Evolutionary conservation across 2,888 invertebrate species (phyloP).

Genomic region (Drosophila sordidula): DNA sequence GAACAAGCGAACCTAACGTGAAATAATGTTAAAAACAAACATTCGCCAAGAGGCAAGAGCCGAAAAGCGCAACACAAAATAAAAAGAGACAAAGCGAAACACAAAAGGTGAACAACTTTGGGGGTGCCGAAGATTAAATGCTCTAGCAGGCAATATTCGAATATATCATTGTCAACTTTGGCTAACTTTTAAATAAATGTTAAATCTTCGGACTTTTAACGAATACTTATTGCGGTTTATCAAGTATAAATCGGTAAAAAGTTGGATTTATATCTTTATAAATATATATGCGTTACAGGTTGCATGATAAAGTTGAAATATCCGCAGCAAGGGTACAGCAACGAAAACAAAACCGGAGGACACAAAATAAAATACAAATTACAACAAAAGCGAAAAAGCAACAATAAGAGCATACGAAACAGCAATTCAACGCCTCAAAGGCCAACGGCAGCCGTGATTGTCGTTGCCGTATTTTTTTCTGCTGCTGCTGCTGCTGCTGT

Average conservation of each 20-base stretch:
- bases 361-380: conserved; percentile 67
- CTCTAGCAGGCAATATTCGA: not conserved
- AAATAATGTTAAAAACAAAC: conserved; percentile 68
- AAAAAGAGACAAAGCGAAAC: conserved; percentile 5
- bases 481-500: conserved; percentile 5
- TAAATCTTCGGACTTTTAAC: no score
- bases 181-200: no score
- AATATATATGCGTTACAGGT: not conserved
- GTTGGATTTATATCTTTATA: no score
- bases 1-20: conserved; percentile 49
- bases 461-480: conserved; percentile 30
- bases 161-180: no score
- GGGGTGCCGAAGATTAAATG: not conserved
- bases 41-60: conserved; percentile 64
- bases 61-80: conserved; percentile 41
- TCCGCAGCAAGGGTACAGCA: not conserved
- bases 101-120: not conserved
- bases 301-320: not conserved
- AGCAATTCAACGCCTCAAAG: conserved; percentile 53
- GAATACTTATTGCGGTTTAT: no score
- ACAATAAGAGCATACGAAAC: conserved; percentile 22
- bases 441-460: conserved; percentile 68
- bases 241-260: no score
- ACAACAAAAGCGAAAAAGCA: conserved; percentile 49
- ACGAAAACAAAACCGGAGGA: conserved; percentile 12